phyloP scores from a whole-genome alignment of 2,888 invertebrate species.

The Acleris holmiana region DNA sequence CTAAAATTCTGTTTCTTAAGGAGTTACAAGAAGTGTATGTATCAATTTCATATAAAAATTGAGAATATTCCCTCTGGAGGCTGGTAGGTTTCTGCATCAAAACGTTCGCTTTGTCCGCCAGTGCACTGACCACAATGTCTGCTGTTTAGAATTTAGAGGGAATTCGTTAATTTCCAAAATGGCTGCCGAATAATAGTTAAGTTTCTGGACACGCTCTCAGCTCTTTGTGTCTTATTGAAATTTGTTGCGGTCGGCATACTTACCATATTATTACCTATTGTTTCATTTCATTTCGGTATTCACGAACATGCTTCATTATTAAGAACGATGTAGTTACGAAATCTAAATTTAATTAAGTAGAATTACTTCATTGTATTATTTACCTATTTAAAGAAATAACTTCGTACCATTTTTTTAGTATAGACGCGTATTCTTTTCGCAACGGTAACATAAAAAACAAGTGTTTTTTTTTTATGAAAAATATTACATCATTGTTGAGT shows the following conservation, averaged over 20 bases:
- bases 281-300: no score
- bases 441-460: no score
- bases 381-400: no score
- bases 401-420: no score
- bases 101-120: constrained; percentile 18
- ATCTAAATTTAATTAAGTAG: neutral
- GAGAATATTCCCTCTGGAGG: no score
- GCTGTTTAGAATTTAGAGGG: constrained; percentile 34
- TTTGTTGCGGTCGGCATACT: constrained; percentile 8
- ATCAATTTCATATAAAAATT: no score
- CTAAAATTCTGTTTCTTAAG: no score
- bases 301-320: no score
- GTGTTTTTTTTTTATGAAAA: neutral
- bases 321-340: neutral
- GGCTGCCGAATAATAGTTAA: constrained; percentile 54
- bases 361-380: neutral
- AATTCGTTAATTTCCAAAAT: constrained; percentile 40
- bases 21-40: no score
- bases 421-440: no score
- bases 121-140: constrained; percentile 20
- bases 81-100: neutral
- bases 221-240: constrained; percentile 28
- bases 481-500: neutral
- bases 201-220: constrained; percentile 28
- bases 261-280: neutral